Conservation (phyloP, 2,797 vertebrate genomes). For the Danio aesculapii region DNA sequence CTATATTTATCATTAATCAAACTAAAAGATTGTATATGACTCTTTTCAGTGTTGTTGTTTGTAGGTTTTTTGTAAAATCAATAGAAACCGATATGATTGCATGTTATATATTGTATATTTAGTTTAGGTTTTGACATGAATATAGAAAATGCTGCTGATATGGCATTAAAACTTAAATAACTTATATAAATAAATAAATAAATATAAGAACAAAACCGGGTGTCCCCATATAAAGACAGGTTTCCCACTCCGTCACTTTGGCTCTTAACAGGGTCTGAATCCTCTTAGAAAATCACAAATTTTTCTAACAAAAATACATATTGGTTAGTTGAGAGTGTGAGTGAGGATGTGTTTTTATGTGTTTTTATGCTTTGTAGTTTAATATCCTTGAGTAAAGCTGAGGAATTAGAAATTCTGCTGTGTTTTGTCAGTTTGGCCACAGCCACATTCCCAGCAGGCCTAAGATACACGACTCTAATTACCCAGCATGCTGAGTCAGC, state of each 20-base stretch:
- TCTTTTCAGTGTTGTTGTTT: too few species aligned
- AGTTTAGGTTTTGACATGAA: too few species aligned
- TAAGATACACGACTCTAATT: constrained; percentile 39
- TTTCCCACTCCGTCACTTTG: neutral
- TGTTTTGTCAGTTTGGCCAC: constrained; percentile 43
- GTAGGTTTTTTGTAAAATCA: too few species aligned
- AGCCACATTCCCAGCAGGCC: constrained; percentile 40
- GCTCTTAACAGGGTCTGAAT: neutral
- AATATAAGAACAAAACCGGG: neutral
- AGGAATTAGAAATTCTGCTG: constrained; percentile 23
- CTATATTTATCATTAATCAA: too few species aligned
- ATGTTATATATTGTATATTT: too few species aligned
- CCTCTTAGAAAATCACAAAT: neutral
- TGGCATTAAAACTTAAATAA: too few species aligned
- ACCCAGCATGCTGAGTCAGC: constrained; percentile 44
- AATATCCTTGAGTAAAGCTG: constrained; percentile 34
- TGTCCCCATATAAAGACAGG: neutral
- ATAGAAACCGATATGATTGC: too few species aligned
- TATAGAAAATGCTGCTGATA: too few species aligned
- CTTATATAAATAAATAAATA: too few species aligned
- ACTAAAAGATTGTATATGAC: too few species aligned
- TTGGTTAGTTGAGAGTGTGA: too few species aligned
- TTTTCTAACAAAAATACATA: neutral
- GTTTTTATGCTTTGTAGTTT: constrained; percentile 15
- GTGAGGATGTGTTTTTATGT: neutral